Conservation (phyloP, 2,113 vertebrate genomes). For the Cyrtonyx montezumae region DNA sequence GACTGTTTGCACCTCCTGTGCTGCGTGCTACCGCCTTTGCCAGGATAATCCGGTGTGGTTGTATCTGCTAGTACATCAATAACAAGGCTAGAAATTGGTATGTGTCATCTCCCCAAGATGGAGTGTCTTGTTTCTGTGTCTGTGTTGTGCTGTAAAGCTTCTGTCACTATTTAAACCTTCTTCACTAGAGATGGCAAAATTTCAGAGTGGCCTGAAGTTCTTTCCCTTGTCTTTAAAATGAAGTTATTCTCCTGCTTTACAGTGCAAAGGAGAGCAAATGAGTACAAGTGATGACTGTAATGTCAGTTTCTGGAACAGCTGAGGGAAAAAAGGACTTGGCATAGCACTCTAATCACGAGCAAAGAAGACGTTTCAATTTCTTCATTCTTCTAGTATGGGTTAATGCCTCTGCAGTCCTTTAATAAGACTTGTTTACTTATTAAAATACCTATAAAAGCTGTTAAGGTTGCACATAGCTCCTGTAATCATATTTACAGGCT, state of each 20-base stretch:
- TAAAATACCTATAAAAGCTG: background rate
- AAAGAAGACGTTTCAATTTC: background rate
- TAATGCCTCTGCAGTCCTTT: background rate
- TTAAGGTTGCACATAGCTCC: background rate
- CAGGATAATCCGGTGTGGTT: slow-evolving; percentile 35
- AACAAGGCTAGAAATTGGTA: slow-evolving; percentile 59
- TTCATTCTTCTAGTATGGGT: background rate
- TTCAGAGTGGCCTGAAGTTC: slow-evolving; percentile 24
- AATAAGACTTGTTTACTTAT: background rate
- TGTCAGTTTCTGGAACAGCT: background rate
- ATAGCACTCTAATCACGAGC: background rate
- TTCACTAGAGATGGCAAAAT: slow-evolving; percentile 42
- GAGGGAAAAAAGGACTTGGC: background rate
- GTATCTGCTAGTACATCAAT: slow-evolving; percentile 59
- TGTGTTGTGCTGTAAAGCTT: slow-evolving; percentile 66
- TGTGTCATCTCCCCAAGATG: slow-evolving; percentile 67
- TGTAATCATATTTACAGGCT: background rate
- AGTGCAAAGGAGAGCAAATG: background rate
- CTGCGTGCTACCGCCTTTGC: slow-evolving; percentile 23
- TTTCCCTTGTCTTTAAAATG: background rate
- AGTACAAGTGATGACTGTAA: background rate
- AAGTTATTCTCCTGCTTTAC: background rate
- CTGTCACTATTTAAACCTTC: slow-evolving; percentile 69
- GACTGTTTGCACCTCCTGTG: slow-evolving; percentile 53
- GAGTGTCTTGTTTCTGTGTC: slow-evolving; percentile 61